Evolutionary conservation across 2,797 vertebrate genomes (phyloP).

Genomic region (Champsocephalus esox): DNA sequence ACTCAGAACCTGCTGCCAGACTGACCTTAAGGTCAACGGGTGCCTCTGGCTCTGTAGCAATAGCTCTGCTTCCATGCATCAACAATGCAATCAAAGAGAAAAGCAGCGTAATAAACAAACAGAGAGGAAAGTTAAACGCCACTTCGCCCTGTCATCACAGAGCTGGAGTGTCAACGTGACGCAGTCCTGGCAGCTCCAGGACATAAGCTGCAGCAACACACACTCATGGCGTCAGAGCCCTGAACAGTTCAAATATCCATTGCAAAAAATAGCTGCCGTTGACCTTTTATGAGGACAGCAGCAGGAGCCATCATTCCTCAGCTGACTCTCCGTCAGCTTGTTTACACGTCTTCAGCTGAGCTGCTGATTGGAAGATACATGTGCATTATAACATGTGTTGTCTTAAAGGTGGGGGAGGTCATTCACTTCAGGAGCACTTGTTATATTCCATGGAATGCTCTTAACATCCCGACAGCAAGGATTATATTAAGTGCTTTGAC

Average conservation of each 20-base stretch:
- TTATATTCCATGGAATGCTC: too few relatives aligned
- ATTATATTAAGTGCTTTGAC: too few relatives aligned
- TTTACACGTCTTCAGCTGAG: too few relatives aligned
- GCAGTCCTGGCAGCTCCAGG: conserved; percentile 30
- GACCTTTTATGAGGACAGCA: conserved; percentile 56
- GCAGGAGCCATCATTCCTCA: conserved; percentile 43
- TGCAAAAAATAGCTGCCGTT: conserved; percentile 47
- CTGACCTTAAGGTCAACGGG: conserved; percentile 81
- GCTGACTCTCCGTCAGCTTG: not conserved
- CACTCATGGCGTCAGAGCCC: conserved; percentile 8
- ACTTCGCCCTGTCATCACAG: conserved; percentile 48
- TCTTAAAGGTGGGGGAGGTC: not conserved
- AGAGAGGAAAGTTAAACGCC: conserved; percentile 45
- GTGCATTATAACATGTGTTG: not conserved
- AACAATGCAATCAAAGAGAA: conserved; percentile 62
- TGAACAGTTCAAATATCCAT: conserved; percentile 47
- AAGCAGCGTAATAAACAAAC: conserved; percentile 50
- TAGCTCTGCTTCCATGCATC: conserved; percentile 53
- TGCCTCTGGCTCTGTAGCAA: conserved; percentile 68
- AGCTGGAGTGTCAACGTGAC: conserved; percentile 26
- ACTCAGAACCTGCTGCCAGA: conserved; percentile 83
- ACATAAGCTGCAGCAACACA: conserved; percentile 32
- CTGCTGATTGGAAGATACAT: not conserved
- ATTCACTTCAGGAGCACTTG: too few relatives aligned
- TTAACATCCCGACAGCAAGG: too few relatives aligned